Conservation (phyloP, 1,140 invertebrate genomes). For the Musca domestica region DNA sequence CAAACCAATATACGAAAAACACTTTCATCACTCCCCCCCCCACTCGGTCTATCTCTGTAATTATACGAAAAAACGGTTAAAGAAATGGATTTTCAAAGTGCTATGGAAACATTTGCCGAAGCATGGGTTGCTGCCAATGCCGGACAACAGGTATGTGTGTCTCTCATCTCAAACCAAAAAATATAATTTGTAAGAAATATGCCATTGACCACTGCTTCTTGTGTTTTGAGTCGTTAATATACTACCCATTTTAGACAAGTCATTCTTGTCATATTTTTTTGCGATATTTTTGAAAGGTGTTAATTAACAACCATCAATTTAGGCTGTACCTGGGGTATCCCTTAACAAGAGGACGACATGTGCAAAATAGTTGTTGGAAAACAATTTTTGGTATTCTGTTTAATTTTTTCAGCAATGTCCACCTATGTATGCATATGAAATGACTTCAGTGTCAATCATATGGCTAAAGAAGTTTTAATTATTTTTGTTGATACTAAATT, state of each 20-base stretch:
- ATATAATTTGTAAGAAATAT: conserved; percentile 6
- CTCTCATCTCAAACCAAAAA: conserved; percentile 9
- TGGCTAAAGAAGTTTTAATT: too few relatives aligned
- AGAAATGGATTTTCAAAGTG: conserved; percentile 92
- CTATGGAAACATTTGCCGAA: conserved; percentile 95
- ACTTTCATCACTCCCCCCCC: neutral
- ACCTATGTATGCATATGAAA: too few relatives aligned
- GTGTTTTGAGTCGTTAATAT: neutral
- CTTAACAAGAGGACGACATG: too few relatives aligned
- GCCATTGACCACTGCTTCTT: neutral
- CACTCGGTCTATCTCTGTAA: neutral
- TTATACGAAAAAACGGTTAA: neutral
- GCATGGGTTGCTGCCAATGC: conserved; percentile 93
- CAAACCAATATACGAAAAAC: neutral
- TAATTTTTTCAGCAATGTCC: too few relatives aligned
- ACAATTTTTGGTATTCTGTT: too few relatives aligned
- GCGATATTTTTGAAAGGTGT: neutral
- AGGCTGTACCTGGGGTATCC: too few relatives aligned
- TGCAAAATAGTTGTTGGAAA: too few relatives aligned
- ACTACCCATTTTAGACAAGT: neutral
- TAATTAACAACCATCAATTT: too few relatives aligned
- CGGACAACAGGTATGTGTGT: conserved; percentile 61
- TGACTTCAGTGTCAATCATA: too few relatives aligned
- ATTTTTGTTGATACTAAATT: too few relatives aligned
- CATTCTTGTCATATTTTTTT: neutral